Base-by-base conservation (phyloP, 2,888 invertebrate genomes). In the Eupithecia subfuscata region DNA sequence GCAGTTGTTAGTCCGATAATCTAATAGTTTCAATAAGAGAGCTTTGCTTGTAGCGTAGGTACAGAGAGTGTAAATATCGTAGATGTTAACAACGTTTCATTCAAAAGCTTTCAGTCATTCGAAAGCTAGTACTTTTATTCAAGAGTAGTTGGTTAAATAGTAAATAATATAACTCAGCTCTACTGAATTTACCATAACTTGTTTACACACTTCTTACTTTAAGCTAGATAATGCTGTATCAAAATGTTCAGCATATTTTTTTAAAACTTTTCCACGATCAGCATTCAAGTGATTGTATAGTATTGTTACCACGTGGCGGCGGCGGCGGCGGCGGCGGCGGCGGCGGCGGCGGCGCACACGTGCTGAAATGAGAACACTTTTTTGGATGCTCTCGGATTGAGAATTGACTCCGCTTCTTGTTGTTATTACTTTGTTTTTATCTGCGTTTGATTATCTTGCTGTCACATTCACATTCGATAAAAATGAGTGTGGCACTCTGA, bases 241-340 rank as follows among this genome's bases (percentile, higher is more conserved):
- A 0, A 22, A 56, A 56, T 52, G 22, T 56, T 22, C 22, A 16
- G 2, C 22, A 22, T 11, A 56, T 22, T 22, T 22, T 22, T n/a
- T 22, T 11, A 12, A 1, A 12, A 14, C 14, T 63, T 30, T 30
- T 34, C 7, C 16, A 16, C 18, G 12, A 16, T 6, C 64, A 64
- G 16, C 64, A 9, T 22, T 30, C 8, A 16, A 64, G 30, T 34
- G 64, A n/a, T n/a, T n/a, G n/a, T n/a, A n/a, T n/a, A n/a, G n/a
- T n/a, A n/a, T n/a, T n/a, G n/a, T 60, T 90, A 88, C 87, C 91
- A 88, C 92, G 91, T 88, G 91, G 84, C 88, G 84, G 79, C 83
- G 91, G 84, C 87, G 84, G 79, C 84, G 84, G 79, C 84, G 91
- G 84, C 88, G 84, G 79, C 83, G 91, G 84, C 87, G 84, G 79